phyloP scores from a whole-genome alignment of 2,888 invertebrate species.

The Lagria hirta region DNA sequence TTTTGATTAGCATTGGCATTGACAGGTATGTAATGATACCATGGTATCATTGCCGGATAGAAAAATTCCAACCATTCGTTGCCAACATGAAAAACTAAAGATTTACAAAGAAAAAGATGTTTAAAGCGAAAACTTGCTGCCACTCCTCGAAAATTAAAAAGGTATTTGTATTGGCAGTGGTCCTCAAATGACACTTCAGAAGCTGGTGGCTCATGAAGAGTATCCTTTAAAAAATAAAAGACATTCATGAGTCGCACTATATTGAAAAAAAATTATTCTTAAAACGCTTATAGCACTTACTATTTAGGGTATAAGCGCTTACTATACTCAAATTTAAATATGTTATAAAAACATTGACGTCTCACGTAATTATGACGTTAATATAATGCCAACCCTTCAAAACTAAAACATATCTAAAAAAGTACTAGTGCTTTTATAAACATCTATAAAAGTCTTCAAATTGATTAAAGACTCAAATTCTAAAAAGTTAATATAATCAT shows the following conservation, averaged over 20 bases:
- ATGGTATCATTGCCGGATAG: slow-evolving; percentile 85
- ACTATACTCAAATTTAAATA: too few relatives aligned
- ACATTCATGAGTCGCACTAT: neutral
- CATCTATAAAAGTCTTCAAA: too few relatives aligned
- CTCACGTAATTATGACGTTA: too few relatives aligned
- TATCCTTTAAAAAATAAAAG: slow-evolving; percentile 69
- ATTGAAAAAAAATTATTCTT: slow-evolving; percentile 1
- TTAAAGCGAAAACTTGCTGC: slow-evolving; percentile 97
- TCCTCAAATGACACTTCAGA: slow-evolving; percentile 84
- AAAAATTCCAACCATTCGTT: slow-evolving; percentile 95
- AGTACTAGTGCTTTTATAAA: too few relatives aligned
- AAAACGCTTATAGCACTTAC: neutral
- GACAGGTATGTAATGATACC: slow-evolving; percentile 95
- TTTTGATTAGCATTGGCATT: slow-evolving; percentile 62
- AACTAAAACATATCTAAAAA: too few relatives aligned
- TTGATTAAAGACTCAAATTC: too few relatives aligned
- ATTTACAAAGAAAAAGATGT: slow-evolving; percentile 90
- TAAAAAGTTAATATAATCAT: too few relatives aligned
- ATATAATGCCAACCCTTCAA: too few relatives aligned
- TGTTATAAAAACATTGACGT: too few relatives aligned
- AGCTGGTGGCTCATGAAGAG: slow-evolving; percentile 80
- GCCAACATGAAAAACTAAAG: slow-evolving; percentile 92
- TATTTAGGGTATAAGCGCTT: neutral
- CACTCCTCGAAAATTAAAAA: slow-evolving; percentile 96
- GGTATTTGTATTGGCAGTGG: slow-evolving; percentile 90